Evolutionary conservation across 2,797 vertebrate genomes (phyloP).

Genomic region (Melanitta fusca): DNA sequence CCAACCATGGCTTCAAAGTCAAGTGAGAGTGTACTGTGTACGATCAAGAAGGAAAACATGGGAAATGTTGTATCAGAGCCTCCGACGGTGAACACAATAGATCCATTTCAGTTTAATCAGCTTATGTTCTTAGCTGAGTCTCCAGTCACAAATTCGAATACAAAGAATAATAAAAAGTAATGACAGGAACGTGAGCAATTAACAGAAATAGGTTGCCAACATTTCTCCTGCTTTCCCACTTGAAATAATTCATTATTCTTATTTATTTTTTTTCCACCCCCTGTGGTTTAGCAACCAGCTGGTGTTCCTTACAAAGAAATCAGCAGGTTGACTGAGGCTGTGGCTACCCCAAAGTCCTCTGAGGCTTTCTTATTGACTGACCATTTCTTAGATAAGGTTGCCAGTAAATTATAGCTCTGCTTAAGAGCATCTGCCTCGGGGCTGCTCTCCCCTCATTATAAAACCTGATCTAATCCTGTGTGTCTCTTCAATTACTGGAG

Average conservation of each 20-base stretch:
- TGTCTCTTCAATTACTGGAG: constrained; percentile 53
- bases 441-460: constrained; percentile 60
- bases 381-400: constrained; percentile 53
- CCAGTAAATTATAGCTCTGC: constrained; percentile 63
- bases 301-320: constrained; percentile 31
- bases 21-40: background rate
- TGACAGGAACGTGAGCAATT: background rate
- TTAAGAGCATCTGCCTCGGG: constrained; percentile 56
- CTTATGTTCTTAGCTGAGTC: background rate
- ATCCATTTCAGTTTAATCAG: background rate
- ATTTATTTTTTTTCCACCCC: background rate
- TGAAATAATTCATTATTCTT: constrained; percentile 26
- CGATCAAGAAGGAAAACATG: background rate
- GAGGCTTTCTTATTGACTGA: constrained; percentile 59
- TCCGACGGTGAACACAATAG: background rate
- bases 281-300: constrained; percentile 38
- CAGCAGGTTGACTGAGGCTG: constrained; percentile 34
- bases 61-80: background rate
- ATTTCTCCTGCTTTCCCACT: constrained; percentile 9
- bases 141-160: background rate
- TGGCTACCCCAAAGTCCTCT: constrained; percentile 39
- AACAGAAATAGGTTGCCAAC: background rate
- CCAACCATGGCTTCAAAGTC: background rate
- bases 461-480: constrained; percentile 66
- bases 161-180: constrained; percentile 2